These are phyloP conservation scores for Synchiropus splendidus DNA, from an alignment of 2,113 vertebrate genomes.

Conservation along the genomic window DNA sequence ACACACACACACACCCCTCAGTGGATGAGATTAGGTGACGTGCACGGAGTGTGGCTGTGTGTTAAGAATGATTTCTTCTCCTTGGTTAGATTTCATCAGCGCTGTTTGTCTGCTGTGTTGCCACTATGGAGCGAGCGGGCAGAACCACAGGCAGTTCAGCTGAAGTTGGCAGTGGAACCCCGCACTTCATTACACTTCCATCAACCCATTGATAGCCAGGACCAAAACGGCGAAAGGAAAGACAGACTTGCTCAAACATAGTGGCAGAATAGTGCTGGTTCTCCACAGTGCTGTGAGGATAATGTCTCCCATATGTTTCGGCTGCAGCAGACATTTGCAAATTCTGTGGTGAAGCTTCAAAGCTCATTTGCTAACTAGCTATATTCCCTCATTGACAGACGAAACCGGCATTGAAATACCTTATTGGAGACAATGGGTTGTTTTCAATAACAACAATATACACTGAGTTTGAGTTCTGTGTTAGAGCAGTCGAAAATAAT, in stretches of 20 bases:
- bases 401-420: background rate
- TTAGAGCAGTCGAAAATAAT: too few species aligned
- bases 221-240: constrained; percentile 27
- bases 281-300: constrained; percentile 28
- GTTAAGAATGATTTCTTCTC: constrained; percentile 48
- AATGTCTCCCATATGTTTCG: constrained; percentile 54
- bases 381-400: constrained; percentile 12
- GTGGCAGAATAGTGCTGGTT: constrained; percentile 26
- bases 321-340: constrained; percentile 35
- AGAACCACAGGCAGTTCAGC: constrained; percentile 35
- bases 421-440: too few species aligned
- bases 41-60: constrained; percentile 35
- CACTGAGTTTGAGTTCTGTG: too few species aligned
- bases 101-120: constrained; percentile 30
- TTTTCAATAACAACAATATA: too few species aligned
- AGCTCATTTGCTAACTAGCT: constrained; percentile 20
- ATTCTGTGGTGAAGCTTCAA: constrained; percentile 32
- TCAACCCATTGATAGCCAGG: constrained; percentile 26
- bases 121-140: constrained; percentile 29
- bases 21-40: constrained; percentile 58
- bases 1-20: constrained; percentile 33
- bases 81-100: constrained; percentile 35
- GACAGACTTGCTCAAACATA: constrained; percentile 33
- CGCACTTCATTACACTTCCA: constrained; percentile 45
- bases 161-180: constrained; percentile 40